Evolutionary conservation across 2,888 invertebrate genomes (phyloP).

Genomic region (Limnephilus auricula): DNA sequence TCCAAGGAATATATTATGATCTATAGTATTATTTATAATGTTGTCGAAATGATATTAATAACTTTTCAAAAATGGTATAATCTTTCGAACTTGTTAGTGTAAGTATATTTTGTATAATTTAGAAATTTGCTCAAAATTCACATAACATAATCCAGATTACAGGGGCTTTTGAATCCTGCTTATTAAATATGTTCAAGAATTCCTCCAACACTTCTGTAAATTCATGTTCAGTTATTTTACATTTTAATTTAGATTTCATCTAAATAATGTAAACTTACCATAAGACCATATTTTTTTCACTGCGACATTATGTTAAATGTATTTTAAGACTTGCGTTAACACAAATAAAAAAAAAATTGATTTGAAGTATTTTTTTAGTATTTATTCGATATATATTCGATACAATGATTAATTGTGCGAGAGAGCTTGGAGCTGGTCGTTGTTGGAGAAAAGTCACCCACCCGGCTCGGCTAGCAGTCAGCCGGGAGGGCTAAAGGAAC

Average conservation of each 20-base stretch:
- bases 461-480: neutral
- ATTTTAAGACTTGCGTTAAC: neutral
- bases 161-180: too few species aligned
- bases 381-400: neutral
- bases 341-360: neutral
- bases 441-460: neutral
- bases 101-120: neutral
- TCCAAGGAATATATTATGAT: neutral
- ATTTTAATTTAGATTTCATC: neutral
- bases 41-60: neutral
- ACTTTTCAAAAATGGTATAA: too few species aligned
- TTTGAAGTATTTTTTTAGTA: neutral
- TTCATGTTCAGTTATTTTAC: neutral
- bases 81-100: too few species aligned
- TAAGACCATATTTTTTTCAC: neutral
- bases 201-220: neutral
- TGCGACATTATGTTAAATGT: neutral
- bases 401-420: neutral
- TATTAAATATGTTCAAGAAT: neutral
- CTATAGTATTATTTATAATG: neutral
- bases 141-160: too few species aligned
- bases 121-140: too few species aligned
- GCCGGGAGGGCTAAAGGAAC: neutral
- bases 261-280: neutral
- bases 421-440: constrained; percentile 21